Base-by-base conservation (phyloP, 2,888 invertebrate genomes). In the Clistopyga incitator region DNA sequence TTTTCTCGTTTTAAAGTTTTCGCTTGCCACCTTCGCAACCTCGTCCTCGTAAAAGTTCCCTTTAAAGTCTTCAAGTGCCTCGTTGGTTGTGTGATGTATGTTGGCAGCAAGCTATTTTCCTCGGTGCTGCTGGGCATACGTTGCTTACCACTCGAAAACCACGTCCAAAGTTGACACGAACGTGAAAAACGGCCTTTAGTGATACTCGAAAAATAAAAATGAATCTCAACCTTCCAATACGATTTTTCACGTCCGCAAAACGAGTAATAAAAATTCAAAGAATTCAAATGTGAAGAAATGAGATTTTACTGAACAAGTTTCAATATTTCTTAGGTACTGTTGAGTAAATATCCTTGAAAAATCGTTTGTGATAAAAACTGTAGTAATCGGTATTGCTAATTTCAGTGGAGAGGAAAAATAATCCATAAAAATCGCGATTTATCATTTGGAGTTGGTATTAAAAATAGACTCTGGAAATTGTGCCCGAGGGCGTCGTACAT, bases 1-100 rank as follows among this genome's bases (percentile, higher is more conserved):
- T 23, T 70, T 52, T 52, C 52, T 52, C 68, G 52, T 52, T 52
- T 50, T 50, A 52, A 52, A 52, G 25, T 70, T 70, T 68, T 34
- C 67, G 10, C 23, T 47, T 15, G 20, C 38, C 38, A 23, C n/a
- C 15, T 45, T 67, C 11, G 45, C 18, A 42, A 13, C 10, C 34
- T 3, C 8, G 18, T 15, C 54, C 34, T 59, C 56, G 47, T 61
- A 59, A 72, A 59, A 72, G 72, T 72, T 72, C 15, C 29, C 25
- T 59, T 59, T 45, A 45, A 59, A 72, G 45, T 72, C 59, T 47
- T 29, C 10, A n/a, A 45, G 59, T 29, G 25, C 47, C 45, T 23
- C 11, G 72, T 42, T 20, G 50, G 29, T 1, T 47, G 23, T 20
- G 56, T 34, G 47, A 74, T 74, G 50, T 61, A 64, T 20, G 47